Evolutionary conservation across 2,888 invertebrate species (phyloP), one percentile per base, ranked within the genome.

Genomic region (Hemaris fuciformis): DNA sequence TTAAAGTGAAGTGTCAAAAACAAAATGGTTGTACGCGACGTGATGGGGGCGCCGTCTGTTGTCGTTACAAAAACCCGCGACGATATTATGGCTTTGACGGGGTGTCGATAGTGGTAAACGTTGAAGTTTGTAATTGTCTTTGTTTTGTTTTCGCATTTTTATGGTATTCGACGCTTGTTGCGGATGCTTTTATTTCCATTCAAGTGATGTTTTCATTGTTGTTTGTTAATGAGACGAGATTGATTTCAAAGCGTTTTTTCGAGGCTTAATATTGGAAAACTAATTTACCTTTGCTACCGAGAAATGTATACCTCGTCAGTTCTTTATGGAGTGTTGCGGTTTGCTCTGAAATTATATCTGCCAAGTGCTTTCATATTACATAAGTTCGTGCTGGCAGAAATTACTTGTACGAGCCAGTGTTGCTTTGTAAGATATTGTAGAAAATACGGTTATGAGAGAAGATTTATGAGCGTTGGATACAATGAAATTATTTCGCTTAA

Each of bases 1-100:
- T 91, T 91, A 91, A 88, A 91, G 90, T 87, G 91, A 90, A 91
- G 91, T 90, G 91, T 89, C 89, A 87, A 88, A 89, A 90, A 90
- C 88, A 90, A 91, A 90, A 91, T 88, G 85, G 79, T 64, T 68
- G 66, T 71, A 69, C 66, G 65, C 67, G 56, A 64, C 3, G 18
- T 59, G 59, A 60, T 60, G 41, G 62, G 75, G 70, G 71, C 58
- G 69, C 70, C 76, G 75, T 27, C 53, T 53, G 27, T 23, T 45
- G 34, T 20, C 53, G 27, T 53, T 31, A 31, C 53, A 31, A 31
- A 53, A 53, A 53, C 74, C 78, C 80, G 71, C 75, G 75, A 74
- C 73, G 70, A 72, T 75, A 77, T 83, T 83, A 80, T 75, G 79
- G 80, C 81, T 85, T 86, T 82, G 85, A 83, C 83, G 81, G 77